Evolutionary conservation across 2,888 invertebrate genomes (phyloP).

Genomic region (Heteromyza rotundicornis): DNA sequence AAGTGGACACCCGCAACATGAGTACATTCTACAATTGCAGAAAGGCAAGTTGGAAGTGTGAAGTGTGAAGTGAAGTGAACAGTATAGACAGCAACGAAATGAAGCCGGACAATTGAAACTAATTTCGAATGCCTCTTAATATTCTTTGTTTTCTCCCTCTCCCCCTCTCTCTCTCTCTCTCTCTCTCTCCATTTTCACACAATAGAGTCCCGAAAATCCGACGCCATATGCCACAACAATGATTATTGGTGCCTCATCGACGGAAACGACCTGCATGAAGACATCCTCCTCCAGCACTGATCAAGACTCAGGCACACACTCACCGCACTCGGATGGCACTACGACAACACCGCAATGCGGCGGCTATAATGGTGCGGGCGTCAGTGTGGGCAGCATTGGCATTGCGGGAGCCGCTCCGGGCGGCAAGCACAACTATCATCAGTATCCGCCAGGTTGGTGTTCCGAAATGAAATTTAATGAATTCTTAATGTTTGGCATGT

Average conservation of each 20-base stretch:
- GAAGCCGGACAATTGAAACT: background rate
- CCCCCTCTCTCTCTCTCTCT: conserved; percentile 16
- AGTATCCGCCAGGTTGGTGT: conserved; percentile 58
- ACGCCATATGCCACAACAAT: conserved; percentile 80
- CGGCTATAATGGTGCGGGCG: conserved; percentile 22
- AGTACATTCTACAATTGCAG: conserved; percentile 76
- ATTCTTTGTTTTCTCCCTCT: background rate
- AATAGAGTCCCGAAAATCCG: conserved; percentile 68
- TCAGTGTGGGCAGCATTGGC: conserved; percentile 17
- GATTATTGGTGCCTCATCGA: conserved; percentile 64
- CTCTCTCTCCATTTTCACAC: conserved; percentile 10
- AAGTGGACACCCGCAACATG: conserved; percentile 71
- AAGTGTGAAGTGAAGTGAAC: background rate
- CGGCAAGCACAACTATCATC: conserved; percentile 55
- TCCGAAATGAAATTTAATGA: conserved; percentile 1
- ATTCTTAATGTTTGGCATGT: conserved; percentile 12
- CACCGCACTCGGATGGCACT: conserved; percentile 60
- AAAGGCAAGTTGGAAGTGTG: conserved; percentile 59
- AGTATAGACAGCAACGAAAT: too few species aligned
- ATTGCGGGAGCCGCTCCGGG: conserved; percentile 8
- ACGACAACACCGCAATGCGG: conserved; percentile 45
- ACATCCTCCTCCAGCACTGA: conserved; percentile 60
- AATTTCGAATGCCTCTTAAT: background rate
- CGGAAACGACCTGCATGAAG: conserved; percentile 60
- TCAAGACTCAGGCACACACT: conserved; percentile 62